Conservation (phyloP, 1,140 invertebrate species). For the Calephelis nemesis region DNA sequence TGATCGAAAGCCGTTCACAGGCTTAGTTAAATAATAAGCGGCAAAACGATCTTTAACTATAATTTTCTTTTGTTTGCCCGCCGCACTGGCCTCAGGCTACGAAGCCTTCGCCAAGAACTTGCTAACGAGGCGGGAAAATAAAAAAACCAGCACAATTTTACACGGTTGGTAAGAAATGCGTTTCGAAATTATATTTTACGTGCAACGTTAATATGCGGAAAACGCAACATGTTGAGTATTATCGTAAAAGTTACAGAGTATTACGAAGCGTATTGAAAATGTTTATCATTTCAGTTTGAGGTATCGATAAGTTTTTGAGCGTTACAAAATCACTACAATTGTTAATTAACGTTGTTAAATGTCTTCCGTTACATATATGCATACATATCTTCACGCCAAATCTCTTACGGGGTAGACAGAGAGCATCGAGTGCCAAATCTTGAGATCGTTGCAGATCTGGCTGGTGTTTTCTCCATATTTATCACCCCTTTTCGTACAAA, state of each 20-base stretch:
- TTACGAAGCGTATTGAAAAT: no score
- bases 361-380: no score
- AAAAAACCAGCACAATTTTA: constrained; percentile 57
- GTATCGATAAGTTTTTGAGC: no score
- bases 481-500: no score
- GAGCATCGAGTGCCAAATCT: no score
- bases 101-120: constrained; percentile 56
- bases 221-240: background rate
- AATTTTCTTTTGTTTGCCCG: constrained; percentile 73
- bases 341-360: no score
- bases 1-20: constrained; percentile 59
- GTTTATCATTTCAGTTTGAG: no score
- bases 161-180: constrained; percentile 39
- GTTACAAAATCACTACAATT: no score
- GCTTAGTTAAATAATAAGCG: constrained; percentile 77
- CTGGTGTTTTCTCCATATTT: no score
- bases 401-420: no score
- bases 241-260: background rate
- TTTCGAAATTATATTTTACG: constrained; percentile 27
- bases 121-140: constrained; percentile 61
- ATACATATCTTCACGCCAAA: no score
- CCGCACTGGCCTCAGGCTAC: constrained; percentile 52
- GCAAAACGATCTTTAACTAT: constrained; percentile 68
- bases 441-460: no score
- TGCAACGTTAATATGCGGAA: constrained; percentile 8